Percentiles rank a stretch among this genome's conserved stretches.
These are phyloP conservation scores for Actenoides hombroni DNA, from an alignment of 2,113 vertebrate genomes.

Conservation along the genomic window DNA sequence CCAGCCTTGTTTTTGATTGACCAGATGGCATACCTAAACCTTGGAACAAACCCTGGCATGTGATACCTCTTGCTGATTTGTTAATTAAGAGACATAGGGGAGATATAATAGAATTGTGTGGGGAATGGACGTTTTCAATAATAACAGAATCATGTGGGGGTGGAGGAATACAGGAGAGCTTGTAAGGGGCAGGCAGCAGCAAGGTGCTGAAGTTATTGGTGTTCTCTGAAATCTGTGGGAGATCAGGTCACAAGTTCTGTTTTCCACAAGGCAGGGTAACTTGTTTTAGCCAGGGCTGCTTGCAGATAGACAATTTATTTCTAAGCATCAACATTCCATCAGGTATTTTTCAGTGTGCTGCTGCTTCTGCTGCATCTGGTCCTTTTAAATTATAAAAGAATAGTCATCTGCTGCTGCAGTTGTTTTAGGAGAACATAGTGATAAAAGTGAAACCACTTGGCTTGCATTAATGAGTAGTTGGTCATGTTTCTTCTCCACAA, in stretches of 20 bases:
- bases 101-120: neutral
- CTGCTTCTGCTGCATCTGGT: neutral
- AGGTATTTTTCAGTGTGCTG: neutral
- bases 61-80: neutral
- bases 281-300: neutral
- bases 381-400: neutral
- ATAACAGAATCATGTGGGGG: neutral
- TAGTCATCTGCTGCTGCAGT: neutral
- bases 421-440: neutral
- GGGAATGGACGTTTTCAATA: neutral
- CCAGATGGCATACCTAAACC: neutral
- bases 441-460: neutral
- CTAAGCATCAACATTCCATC: neutral
- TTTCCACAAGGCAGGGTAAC: neutral
- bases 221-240: neutral
- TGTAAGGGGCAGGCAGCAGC: neutral
- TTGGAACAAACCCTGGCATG: neutral
- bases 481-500: neutral
- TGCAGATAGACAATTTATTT: neutral
- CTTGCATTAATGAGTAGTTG: neutral
- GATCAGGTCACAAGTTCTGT: neutral
- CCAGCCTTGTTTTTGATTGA: neutral
- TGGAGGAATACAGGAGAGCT: neutral
- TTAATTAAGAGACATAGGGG: neutral
- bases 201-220: neutral